Evolutionary conservation across 2,797 vertebrate genomes (phyloP), one percentile per base, ranked within the genome.

Genomic region (Trichosurus vulpecula): DNA sequence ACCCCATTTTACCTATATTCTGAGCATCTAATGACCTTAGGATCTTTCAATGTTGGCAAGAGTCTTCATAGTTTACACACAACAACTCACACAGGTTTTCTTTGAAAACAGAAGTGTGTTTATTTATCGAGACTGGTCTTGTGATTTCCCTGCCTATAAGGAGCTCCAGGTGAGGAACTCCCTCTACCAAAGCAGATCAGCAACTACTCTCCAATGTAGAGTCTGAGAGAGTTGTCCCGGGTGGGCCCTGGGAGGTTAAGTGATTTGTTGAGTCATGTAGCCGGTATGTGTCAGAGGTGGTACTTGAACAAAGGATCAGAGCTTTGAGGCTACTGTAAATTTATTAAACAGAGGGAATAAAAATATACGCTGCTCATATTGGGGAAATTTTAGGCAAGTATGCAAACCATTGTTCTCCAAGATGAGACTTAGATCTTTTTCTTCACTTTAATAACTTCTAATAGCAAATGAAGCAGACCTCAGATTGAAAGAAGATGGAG

Each of bases 31-130:
- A 51, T 51, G 22, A 87, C 41, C n/a, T 41, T 47, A 41, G 16
- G 30, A 41, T 81, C 66, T 81, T 81, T 81, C 19, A 47, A 0
- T 41, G n/a, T 47, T 81, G 74, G 74, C 74, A 87, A 51, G 30
- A 81, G 74, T 87, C 41, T 47, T 87, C 41, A 9, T 87, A 87
- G 74, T 10, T 87, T 87, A 87, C 41, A 27, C 22, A 87, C 74
- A 74, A 35, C 58, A 74, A 87, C 74, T 87, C 74, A 87, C 25
- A 51, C 74, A 87, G 41, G 74, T 87, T 87, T 87, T 87, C 74
- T 87, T 87, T 87, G 74, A 87, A 87, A 87, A 87, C 74, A 87
- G 74, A 74, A 87, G 74, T 87, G 74, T 87, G 74, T 87, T 27
- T 51, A 29, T 87, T 87, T 87, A 47, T 51, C 19, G 10, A 87